Percentiles rank a stretch among this genome's conserved stretches.
phyloP scores from a whole-genome alignment of 2,888 invertebrate species.

The Charanyca ferruginea region DNA sequence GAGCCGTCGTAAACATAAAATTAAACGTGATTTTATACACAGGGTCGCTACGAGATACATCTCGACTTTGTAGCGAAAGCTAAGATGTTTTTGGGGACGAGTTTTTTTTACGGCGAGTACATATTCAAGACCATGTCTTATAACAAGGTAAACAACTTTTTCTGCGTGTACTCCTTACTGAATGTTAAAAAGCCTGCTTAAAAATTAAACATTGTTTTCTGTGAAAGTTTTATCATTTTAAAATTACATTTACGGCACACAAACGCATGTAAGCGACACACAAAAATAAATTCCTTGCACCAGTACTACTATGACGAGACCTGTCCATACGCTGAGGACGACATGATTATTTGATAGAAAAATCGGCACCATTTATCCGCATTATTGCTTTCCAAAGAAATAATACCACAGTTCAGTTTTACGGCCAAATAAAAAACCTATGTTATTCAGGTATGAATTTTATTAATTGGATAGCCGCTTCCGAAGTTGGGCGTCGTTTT shows the following conservation, averaged over 20 bases:
- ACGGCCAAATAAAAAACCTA: conserved; percentile 43
- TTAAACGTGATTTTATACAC: conserved; percentile 68
- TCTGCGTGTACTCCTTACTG: conserved; percentile 72
- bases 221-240: conserved; percentile 21
- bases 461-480: conserved; percentile 62
- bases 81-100: conserved; percentile 77
- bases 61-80: conserved; percentile 76
- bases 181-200: conserved; percentile 63
- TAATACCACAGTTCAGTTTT: conserved; percentile 41
- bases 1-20: conserved; percentile 40
- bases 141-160: conserved; percentile 80
- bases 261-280: neutral
- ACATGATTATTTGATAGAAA: conserved; percentile 76
- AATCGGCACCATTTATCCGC: conserved; percentile 76
- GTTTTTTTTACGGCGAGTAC: conserved; percentile 83
- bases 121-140: conserved; percentile 77
- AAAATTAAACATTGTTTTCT: conserved; percentile 13
- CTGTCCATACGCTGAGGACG: conserved; percentile 26
- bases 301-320: conserved; percentile 2
- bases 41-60: conserved; percentile 81
- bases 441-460: conserved; percentile 43
- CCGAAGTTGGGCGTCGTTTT: conserved; percentile 55
- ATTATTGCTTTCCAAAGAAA: conserved; percentile 46
- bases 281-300: neutral
- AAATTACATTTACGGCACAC: neutral